Conservation (phyloP, 2,113 vertebrate genomes). For the Xenopus laevis region DNA sequence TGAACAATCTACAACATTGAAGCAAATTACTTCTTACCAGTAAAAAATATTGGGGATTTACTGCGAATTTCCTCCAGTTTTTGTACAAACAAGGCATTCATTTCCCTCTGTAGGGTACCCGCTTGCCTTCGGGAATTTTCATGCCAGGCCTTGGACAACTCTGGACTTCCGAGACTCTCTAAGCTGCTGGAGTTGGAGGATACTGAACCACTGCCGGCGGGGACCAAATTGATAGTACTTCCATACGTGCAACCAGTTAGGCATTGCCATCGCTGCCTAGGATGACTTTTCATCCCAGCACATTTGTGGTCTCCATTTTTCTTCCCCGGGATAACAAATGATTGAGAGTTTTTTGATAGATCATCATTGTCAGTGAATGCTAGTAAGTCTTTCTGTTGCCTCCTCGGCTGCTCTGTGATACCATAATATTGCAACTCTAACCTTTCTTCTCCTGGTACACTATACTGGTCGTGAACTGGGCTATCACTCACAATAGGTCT, state of each 20-base stretch:
- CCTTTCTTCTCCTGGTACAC: slow-evolving; percentile 51
- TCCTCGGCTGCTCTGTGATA: slow-evolving; percentile 52
- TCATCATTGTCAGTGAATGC: slow-evolving; percentile 48
- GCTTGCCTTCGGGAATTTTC: slow-evolving; percentile 74
- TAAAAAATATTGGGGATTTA: slow-evolving; percentile 87
- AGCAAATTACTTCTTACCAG: slow-evolving; percentile 79
- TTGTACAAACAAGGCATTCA: slow-evolving; percentile 90
- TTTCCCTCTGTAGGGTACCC: slow-evolving; percentile 91
- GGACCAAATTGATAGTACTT: slow-evolving; percentile 57
- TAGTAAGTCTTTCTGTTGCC: slow-evolving; percentile 48
- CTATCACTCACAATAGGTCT: slow-evolving; percentile 41
- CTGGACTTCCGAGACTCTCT: slow-evolving; percentile 71
- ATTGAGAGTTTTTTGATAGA: slow-evolving; percentile 49
- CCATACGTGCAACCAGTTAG: slow-evolving; percentile 64
- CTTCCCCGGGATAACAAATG: slow-evolving; percentile 54
- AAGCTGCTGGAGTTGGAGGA: slow-evolving; percentile 81
- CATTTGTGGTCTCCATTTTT: slow-evolving; percentile 56
- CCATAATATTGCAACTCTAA: slow-evolving; percentile 55
- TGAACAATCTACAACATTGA: slow-evolving; percentile 36
- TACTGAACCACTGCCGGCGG: slow-evolving; percentile 56
- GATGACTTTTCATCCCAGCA: slow-evolving; percentile 57
- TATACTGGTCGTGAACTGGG: slow-evolving; percentile 42
- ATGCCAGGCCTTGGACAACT: slow-evolving; percentile 61
- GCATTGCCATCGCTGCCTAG: slow-evolving; percentile 62
- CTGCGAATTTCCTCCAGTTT: slow-evolving; percentile 95